phyloP scores from a whole-genome alignment of 2,113 vertebrate genomes.

The Charadrius vociferus region DNA sequence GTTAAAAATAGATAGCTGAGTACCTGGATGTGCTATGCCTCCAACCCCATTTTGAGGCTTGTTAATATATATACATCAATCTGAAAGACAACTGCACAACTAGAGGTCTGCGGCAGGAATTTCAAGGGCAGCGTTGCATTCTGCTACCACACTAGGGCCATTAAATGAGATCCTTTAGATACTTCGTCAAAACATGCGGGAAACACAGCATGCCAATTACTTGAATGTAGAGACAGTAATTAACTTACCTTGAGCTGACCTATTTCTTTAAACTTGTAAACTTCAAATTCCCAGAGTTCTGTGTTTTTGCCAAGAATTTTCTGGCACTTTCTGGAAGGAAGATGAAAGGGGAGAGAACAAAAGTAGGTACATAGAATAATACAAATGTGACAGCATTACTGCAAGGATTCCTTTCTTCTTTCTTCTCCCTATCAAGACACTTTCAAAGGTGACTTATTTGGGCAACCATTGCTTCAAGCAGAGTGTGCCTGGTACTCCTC shows the following conservation, averaged over 20 bases:
- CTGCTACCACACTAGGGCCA: background rate
- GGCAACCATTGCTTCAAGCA: background rate
- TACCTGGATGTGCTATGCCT: background rate
- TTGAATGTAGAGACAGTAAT: background rate
- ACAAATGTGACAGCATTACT: background rate
- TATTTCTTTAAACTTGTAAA: slow-evolving; percentile 96
- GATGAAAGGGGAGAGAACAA: background rate
- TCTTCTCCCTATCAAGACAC: background rate
- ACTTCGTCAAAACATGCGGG: background rate
- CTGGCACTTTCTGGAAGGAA: slow-evolving; percentile 90
- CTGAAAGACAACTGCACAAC: background rate
- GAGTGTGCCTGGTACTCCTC: background rate
- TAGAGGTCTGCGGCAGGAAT: background rate
- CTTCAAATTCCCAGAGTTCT: slow-evolving; percentile 98
- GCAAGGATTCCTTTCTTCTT: background rate
- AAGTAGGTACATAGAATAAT: background rate
- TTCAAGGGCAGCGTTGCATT: background rate
- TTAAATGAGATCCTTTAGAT: background rate
- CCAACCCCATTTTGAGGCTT: background rate
- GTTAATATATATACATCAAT: background rate
- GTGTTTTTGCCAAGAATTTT: slow-evolving; percentile 99
- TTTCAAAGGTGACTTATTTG: background rate
- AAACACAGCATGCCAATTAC: background rate
- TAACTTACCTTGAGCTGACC: slow-evolving; percentile 91
- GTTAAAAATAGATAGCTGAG: background rate